Evolutionary conservation across 2,888 invertebrate species (phyloP).

Genomic region (Dryobota labecula): DNA sequence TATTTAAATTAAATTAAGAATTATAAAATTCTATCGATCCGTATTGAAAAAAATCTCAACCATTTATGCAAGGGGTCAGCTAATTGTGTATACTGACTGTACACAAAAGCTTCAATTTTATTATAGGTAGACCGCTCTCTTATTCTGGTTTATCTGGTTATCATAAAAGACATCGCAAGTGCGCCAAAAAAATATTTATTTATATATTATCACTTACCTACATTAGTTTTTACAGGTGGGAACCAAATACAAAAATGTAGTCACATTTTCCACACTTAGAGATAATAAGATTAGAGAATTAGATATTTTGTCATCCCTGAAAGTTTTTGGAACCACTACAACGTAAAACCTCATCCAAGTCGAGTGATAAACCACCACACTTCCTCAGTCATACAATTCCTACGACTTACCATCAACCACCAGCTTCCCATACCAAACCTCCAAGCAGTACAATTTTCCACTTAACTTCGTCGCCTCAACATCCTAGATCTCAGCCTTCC

Average conservation of each 20-base stretch:
- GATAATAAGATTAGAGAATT: background rate
- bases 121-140: background rate
- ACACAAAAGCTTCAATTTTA: background rate
- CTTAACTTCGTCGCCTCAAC: background rate
- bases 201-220: too few relatives aligned
- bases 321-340: background rate
- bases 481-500: background rate
- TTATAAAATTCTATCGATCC: too few relatives aligned
- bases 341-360: background rate
- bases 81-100: too few relatives aligned
- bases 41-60: too few relatives aligned
- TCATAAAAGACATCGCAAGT: background rate
- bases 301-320: background rate
- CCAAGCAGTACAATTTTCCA: background rate
- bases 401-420: background rate
- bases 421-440: too few relatives aligned
- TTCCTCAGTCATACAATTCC: background rate
- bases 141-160: too few relatives aligned
- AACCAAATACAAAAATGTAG: background rate
- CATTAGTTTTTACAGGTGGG: background rate
- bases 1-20: too few relatives aligned
- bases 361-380: background rate
- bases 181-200: background rate
- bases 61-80: too few relatives aligned
- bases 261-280: too few relatives aligned